Percentiles rank a stretch among this genome's conserved stretches.
phyloP scores from a whole-genome alignment of 1,140 invertebrate genomes.

The Steinernema khuongi region DNA sequence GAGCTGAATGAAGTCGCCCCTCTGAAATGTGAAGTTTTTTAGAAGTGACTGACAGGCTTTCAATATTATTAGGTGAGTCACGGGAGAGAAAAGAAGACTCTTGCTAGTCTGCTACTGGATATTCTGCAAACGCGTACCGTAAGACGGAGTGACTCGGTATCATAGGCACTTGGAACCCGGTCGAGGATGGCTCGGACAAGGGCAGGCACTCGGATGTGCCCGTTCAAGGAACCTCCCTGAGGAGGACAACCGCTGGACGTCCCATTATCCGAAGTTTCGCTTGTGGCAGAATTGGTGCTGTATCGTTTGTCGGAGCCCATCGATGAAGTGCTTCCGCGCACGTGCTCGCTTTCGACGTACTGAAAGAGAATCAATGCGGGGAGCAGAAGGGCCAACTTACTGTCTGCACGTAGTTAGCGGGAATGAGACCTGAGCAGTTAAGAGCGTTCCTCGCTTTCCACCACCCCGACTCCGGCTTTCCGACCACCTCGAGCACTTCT shows the following conservation, averaged over 20 bases:
- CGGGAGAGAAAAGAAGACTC: not conserved
- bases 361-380: too few relatives aligned
- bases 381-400: conserved; percentile 16
- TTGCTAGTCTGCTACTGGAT: too few relatives aligned
- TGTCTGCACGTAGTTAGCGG: conserved; percentile 78
- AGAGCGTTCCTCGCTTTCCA: conserved; percentile 85
- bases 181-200: conserved; percentile 40
- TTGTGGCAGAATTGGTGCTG: conserved; percentile 35
- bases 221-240: too few relatives aligned
- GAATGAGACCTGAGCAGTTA: conserved; percentile 83
- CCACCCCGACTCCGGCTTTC: conserved; percentile 93
- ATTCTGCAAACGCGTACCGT: conserved; percentile 27
- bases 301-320: conserved; percentile 30
- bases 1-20: conserved; percentile 42
- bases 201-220: conserved; percentile 20
- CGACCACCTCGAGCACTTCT: conserved; percentile 82
- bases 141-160: conserved; percentile 40
- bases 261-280: conserved; percentile 22
- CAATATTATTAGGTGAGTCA: not conserved
- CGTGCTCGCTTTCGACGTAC: conserved; percentile 39
- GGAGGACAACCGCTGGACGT: not conserved
- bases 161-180: conserved; percentile 43
- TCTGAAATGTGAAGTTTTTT: conserved; percentile 27
- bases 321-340: conserved; percentile 22
- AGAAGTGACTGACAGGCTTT: too few relatives aligned